A percentile compares a stretch with the other conserved stretches of the same genome.
Conservation (phyloP, 2,888 invertebrate species). For the Pherbina coryleti region DNA sequence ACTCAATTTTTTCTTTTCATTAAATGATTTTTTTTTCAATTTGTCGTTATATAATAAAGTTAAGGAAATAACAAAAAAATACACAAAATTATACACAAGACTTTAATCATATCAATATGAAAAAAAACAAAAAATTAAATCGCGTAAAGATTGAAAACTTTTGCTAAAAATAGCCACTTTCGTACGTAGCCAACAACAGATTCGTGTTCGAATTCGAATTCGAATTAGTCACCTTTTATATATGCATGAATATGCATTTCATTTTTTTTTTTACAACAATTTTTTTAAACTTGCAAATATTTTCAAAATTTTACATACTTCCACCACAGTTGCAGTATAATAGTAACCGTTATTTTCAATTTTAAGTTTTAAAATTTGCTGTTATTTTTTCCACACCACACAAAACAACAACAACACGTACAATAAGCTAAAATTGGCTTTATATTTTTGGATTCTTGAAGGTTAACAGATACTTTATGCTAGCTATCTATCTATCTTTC, state of each 20-base stretch:
- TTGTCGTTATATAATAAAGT: not conserved
- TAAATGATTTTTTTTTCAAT: not conserved
- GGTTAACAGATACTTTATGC: conserved; percentile 8
- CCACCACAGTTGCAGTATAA: too few species aligned
- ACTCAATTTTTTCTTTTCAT: not conserved
- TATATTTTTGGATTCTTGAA: conserved; percentile 15
- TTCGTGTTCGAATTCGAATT: not conserved
- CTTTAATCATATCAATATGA: conserved; percentile 5
- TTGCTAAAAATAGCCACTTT: conserved; percentile 47
- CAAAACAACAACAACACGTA: not conserved
- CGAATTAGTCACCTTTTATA: conserved; percentile 13
- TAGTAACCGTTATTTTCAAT: conserved; percentile 29
- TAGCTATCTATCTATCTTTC: conserved; percentile 5
- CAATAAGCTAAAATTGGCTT: conserved; percentile 10
- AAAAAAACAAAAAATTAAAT: conserved; percentile 44
- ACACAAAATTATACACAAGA: conserved; percentile 5
- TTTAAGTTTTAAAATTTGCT: not conserved
- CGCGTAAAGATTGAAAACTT: conserved; percentile 21
- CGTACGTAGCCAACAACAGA: conserved; percentile 44
- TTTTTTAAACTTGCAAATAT: not conserved
- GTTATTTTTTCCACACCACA: not conserved
- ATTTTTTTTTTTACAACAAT: not conserved
- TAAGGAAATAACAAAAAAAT: not conserved
- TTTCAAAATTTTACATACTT: conserved; percentile 31
- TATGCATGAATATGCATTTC: conserved; percentile 19